These are phyloP conservation scores for Fulica atra DNA, from an alignment of 2,113 vertebrate genomes.

Conservation along the genomic window DNA sequence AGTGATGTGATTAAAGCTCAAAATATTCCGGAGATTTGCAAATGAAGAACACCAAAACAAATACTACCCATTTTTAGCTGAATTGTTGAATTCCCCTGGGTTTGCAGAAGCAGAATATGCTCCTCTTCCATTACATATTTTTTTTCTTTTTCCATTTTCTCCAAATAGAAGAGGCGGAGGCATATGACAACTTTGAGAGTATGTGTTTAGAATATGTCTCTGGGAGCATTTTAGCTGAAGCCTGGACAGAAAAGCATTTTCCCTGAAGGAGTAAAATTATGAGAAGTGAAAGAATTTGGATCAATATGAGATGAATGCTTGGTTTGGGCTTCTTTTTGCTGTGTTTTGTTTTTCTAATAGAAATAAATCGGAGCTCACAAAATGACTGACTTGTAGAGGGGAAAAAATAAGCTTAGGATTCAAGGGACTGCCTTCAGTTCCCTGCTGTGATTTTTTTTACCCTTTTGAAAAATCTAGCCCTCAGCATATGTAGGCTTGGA, in stretches of 20 bases:
- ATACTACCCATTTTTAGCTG: slow-evolving; percentile 5
- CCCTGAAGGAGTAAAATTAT: slow-evolving; percentile 11
- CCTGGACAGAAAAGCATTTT: background rate
- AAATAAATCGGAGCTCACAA: slow-evolving; percentile 1
- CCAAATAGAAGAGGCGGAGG: background rate
- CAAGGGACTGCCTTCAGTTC: background rate
- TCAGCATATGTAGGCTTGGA: background rate
- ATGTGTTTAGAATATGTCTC: slow-evolving; percentile 9
- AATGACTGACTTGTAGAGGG: background rate
- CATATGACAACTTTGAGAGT: slow-evolving; percentile 24
- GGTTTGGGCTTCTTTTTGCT: background rate
- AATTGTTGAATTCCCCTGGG: slow-evolving; percentile 14
- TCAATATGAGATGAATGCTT: background rate
- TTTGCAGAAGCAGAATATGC: slow-evolving; percentile 14
- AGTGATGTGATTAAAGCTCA: background rate
- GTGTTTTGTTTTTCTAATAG: background rate
- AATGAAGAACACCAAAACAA: slow-evolving; percentile 24
- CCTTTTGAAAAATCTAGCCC: background rate
- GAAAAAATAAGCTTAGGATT: background rate
- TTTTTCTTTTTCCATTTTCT: background rate
- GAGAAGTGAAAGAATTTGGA: slow-evolving; percentile 8
- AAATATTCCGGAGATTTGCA: slow-evolving; percentile 20
- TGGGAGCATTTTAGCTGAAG: slow-evolving; percentile 7
- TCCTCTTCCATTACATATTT: slow-evolving; percentile 7
- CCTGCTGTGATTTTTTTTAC: background rate